A percentile compares a stretch with the other conserved stretches of the same genome.
Conservation (phyloP, 2,888 invertebrate genomes). For the Drosophila meridiana region DNA sequence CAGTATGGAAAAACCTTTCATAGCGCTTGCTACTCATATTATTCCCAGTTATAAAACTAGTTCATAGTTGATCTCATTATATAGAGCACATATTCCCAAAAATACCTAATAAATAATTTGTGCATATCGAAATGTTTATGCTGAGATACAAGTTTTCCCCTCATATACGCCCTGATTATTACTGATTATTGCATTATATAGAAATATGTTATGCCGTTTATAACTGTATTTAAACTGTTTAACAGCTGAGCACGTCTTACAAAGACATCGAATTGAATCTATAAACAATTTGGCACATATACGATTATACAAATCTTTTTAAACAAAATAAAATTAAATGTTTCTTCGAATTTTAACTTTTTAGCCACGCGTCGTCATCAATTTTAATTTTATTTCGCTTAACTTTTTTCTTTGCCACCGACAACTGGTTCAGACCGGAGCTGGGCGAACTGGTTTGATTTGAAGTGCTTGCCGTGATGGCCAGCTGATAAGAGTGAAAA, state of each 20-base stretch:
- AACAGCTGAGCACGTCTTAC: background rate
- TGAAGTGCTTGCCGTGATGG: conserved; percentile 27
- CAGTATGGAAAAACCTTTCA: conserved; percentile 10
- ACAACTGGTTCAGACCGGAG: conserved; percentile 55
- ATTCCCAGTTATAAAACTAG: background rate
- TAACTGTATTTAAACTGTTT: conserved; percentile 9
- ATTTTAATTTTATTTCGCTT: conserved; percentile 7
- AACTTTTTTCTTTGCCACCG: conserved; percentile 3
- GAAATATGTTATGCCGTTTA: background rate
- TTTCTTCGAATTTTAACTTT: conserved; percentile 11
- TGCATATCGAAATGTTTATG: background rate
- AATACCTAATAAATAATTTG: background rate
- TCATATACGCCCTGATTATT: no score
- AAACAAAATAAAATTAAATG: conserved; percentile 11
- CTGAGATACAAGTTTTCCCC: no score
- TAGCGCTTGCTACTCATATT: background rate
- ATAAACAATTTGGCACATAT: background rate
- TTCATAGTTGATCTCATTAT: background rate
- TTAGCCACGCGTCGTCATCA: conserved; percentile 34
- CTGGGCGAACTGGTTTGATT: conserved; percentile 39
- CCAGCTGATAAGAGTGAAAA: conserved; percentile 41
- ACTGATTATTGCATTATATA: conserved; percentile 5
- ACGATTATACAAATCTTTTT: background rate
- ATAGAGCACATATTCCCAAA: background rate
- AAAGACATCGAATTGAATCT: background rate